These are phyloP conservation scores for Eupithecia pulchellata DNA, from an alignment of 2,888 invertebrate genomes.

Conservation along the genomic window DNA sequence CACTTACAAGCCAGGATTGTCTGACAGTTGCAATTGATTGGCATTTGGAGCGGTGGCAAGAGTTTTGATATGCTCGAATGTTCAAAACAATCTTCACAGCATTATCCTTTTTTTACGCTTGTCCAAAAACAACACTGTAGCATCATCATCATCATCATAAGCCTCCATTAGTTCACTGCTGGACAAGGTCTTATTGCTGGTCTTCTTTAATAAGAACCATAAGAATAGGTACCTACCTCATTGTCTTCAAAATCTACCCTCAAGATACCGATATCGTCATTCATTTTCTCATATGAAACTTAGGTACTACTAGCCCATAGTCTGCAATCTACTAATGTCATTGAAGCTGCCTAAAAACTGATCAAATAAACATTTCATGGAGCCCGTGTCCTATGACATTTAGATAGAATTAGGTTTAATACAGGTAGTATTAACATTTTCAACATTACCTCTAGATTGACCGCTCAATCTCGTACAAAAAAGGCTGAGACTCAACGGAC, in stretches of 20 bases:
- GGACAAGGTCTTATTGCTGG: not conserved
- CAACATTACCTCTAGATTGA: constrained; percentile 32
- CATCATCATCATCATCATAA: not conserved
- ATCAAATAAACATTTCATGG: not conserved
- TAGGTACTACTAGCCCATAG: not conserved
- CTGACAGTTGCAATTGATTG: too few relatives aligned
- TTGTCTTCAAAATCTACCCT: too few relatives aligned
- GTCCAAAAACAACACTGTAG: too few relatives aligned
- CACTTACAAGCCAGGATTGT: too few relatives aligned
- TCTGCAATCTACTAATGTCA: not conserved
- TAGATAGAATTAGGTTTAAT: constrained; percentile 36
- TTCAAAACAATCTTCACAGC: not conserved
- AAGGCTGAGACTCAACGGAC: constrained; percentile 17
- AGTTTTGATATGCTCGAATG: too few relatives aligned
- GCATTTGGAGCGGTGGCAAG: too few relatives aligned
- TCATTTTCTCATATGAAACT: not conserved
- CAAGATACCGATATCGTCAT: not conserved
- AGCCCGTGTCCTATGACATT: constrained; percentile 22
- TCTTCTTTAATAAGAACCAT: too few relatives aligned
- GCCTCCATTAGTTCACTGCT: not conserved
- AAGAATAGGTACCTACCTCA: too few relatives aligned
- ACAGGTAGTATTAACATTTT: constrained; percentile 25
- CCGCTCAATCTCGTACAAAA: constrained; percentile 32
- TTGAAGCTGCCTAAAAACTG: not conserved
- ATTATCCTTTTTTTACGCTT: not conserved